Percentiles rank a stretch among this genome's conserved stretches.
phyloP scores from a whole-genome alignment of 2,888 invertebrate species.

The Cantharis nigra region DNA sequence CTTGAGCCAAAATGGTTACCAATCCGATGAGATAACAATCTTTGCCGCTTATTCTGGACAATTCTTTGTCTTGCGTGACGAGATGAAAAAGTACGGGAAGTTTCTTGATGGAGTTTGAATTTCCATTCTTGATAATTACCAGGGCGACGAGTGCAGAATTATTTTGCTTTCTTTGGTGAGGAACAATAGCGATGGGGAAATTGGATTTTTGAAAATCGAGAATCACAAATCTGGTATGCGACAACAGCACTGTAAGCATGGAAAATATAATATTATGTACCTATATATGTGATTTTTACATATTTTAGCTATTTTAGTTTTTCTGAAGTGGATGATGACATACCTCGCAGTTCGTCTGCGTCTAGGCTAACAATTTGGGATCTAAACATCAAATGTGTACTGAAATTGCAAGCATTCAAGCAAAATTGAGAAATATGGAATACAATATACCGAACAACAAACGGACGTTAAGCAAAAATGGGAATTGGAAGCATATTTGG shows the following conservation, averaged over 20 bases:
- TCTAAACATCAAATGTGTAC: neutral
- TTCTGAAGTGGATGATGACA: neutral
- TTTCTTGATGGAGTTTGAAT: constrained; percentile 61
- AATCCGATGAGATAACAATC: constrained; percentile 69
- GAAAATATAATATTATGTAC: neutral
- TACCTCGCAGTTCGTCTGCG: fast-evolving
- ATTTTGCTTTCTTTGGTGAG: constrained; percentile 80
- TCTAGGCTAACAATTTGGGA: neutral
- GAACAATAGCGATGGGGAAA: constrained; percentile 68
- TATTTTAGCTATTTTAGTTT: too few relatives aligned
- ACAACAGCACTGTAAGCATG: constrained; percentile 53
- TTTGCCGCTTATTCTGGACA: constrained; percentile 76
- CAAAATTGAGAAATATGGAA: too few relatives aligned
- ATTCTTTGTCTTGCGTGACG: constrained; percentile 62
- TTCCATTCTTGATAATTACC: constrained; percentile 77
- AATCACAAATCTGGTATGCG: constrained; percentile 65
- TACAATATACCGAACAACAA: too few relatives aligned
- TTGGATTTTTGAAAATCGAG: constrained; percentile 71
- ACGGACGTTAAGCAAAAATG: too few relatives aligned
- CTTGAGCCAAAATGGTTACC: constrained; percentile 65
- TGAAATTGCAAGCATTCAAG: neutral
- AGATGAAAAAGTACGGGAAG: constrained; percentile 40
- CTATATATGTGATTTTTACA: too few relatives aligned
- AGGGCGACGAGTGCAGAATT: constrained; percentile 80
- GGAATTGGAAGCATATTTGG: too few relatives aligned